Conservation (phyloP, 2,113 vertebrate genomes). For the Burhinus oedicnemus region DNA sequence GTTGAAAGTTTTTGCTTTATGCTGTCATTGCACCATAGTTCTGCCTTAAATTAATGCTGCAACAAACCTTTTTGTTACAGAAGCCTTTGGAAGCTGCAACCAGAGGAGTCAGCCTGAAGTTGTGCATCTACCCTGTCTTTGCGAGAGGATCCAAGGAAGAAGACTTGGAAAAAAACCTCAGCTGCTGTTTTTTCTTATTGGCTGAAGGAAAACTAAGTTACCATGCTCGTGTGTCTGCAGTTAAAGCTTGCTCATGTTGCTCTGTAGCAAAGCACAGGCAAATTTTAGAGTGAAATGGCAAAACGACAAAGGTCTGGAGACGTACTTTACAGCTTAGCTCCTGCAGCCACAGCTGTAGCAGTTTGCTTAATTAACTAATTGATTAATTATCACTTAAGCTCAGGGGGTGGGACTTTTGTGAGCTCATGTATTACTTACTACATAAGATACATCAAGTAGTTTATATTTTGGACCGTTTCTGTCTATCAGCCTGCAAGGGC, state of each 20-base stretch:
- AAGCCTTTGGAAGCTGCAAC: not conserved
- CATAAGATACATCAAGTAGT: not conserved
- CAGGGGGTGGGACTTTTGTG: not conserved
- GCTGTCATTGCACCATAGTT: not conserved
- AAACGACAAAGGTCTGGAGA: not conserved
- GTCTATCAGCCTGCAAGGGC: too few relatives aligned
- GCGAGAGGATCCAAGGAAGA: not conserved
- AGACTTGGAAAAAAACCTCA: not conserved
- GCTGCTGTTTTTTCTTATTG: not conserved
- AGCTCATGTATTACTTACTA: not conserved
- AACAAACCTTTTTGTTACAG: not conserved
- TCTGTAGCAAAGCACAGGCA: not conserved
- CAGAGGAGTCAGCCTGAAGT: not conserved
- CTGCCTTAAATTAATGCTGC: not conserved
- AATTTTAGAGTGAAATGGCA: not conserved
- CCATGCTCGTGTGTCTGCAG: rapidly evolving
- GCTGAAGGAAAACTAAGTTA: not conserved
- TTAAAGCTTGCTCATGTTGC: not conserved
- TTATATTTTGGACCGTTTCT: not conserved
- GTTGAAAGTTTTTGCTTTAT: not conserved
- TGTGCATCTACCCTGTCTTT: not conserved
- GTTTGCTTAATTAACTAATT: not conserved
- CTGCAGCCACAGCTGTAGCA: not conserved
- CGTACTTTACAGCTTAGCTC: not conserved
- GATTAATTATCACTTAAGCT: not conserved